These are phyloP conservation scores for Hypothenemus hampei DNA, from an alignment of 1,140 invertebrate genomes.

Conservation along the genomic window DNA sequence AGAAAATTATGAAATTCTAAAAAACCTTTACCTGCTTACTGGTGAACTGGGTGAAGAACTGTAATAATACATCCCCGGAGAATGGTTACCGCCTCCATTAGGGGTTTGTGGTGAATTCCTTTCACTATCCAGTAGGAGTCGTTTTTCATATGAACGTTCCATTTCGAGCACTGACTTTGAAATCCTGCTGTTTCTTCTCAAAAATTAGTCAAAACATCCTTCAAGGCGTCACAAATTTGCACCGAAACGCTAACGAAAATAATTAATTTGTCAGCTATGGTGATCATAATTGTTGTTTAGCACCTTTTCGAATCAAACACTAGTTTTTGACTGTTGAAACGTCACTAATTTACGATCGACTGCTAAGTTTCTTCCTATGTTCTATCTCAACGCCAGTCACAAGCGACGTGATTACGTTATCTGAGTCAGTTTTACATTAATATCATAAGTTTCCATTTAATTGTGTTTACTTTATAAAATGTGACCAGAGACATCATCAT, in stretches of 20 bases:
- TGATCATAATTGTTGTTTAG: slow-evolving; percentile 21
- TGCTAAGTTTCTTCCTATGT: too few relatives aligned
- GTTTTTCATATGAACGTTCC: neutral
- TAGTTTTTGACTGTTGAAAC: too few relatives aligned
- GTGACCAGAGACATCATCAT: too few relatives aligned
- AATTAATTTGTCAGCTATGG: slow-evolving; percentile 48
- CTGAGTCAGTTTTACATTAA: neutral
- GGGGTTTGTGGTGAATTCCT: neutral
- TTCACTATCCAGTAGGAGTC: slow-evolving; percentile 3
- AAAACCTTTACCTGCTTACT: slow-evolving; percentile 13
- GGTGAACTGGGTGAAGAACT: slow-evolving; percentile 5
- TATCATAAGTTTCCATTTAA: neutral
- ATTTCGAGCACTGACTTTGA: neutral
- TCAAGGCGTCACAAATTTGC: slow-evolving; percentile 22
- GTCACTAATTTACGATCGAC: too few relatives aligned
- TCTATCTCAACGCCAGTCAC: too few relatives aligned
- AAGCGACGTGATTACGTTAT: neutral
- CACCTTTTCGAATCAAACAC: too few relatives aligned
- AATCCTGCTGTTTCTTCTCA: too few relatives aligned
- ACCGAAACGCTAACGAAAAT: slow-evolving; percentile 24
- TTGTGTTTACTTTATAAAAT: too few relatives aligned
- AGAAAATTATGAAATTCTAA: neutral
- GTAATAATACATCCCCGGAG: slow-evolving; percentile 14
- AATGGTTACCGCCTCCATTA: neutral
- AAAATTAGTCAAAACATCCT: slow-evolving; percentile 11